Conservation (phyloP, 2,888 invertebrate species). For the Drosophila prostipennis region DNA sequence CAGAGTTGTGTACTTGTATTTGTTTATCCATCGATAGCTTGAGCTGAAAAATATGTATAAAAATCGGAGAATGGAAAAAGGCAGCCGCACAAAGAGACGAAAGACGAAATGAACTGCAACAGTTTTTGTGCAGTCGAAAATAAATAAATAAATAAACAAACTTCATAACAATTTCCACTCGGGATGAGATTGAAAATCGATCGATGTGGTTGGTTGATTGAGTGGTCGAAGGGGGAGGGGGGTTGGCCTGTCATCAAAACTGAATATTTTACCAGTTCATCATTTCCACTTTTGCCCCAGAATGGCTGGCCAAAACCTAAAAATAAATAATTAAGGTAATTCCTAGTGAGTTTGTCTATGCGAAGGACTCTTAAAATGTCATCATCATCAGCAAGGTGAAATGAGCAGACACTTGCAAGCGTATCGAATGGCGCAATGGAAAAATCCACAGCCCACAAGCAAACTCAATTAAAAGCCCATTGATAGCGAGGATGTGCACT, state of each 20-base stretch:
- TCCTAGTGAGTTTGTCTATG: slow-evolving; percentile 4
- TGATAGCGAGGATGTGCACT: slow-evolving; percentile 3
- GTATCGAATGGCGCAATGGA: slow-evolving; percentile 1
- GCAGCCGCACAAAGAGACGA: neutral
- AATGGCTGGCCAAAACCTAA: slow-evolving; percentile 18
- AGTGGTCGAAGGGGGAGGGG: neutral
- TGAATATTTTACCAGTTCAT: slow-evolving; percentile 46
- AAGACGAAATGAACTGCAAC: slow-evolving; percentile 16
- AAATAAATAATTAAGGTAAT: slow-evolving; percentile 53
- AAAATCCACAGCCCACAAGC: slow-evolving; percentile 3
- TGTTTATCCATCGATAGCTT: too few species aligned
- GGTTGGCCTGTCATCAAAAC: slow-evolving; percentile 21
- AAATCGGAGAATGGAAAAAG: slow-evolving; percentile 12
- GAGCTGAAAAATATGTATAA: neutral
- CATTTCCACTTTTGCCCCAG: slow-evolving; percentile 26
- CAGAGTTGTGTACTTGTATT: slow-evolving; percentile 13
- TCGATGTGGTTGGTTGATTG: slow-evolving; percentile 30
- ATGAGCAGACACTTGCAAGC: neutral
- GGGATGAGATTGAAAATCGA: slow-evolving; percentile 52
- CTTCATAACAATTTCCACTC: slow-evolving; percentile 50
- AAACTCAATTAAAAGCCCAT: slow-evolving; percentile 50
- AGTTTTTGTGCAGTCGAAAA: slow-evolving; percentile 5
- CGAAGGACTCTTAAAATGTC: slow-evolving; percentile 14
- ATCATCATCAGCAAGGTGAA: slow-evolving; percentile 11
- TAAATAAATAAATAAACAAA: slow-evolving; percentile 51